Percentiles rank a stretch among this genome's conserved stretches.
Conservation (phyloP, 64 coral and sea anemone species). For the Porites australiensis region DNA sequence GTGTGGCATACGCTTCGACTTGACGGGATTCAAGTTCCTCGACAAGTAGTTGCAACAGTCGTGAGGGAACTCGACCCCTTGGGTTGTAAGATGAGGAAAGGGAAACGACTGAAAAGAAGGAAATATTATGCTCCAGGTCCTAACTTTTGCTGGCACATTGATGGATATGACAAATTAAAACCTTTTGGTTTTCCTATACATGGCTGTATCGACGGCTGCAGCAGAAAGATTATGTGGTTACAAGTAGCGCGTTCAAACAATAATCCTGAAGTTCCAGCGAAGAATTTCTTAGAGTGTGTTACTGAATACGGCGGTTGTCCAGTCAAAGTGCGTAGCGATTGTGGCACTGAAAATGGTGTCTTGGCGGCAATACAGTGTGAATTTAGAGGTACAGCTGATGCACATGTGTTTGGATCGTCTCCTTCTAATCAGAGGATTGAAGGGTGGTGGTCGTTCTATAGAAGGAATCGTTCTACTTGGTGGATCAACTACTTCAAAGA, state of each 20-base stretch:
- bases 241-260: conserved; percentile 42
- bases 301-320: conserved; percentile 41
- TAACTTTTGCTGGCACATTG: conserved; percentile 12
- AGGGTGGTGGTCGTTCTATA: conserved; percentile 45
- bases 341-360: conserved; percentile 49
- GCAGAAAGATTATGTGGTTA: conserved; percentile 44
- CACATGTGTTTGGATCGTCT: conserved; percentile 44
- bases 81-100: conserved; percentile 46
- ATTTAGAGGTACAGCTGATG: conserved; percentile 28
- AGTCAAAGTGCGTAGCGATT: conserved; percentile 44
- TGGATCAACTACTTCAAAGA: conserved; percentile 35
- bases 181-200: conserved; percentile 26
- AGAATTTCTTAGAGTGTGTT: conserved; percentile 12
- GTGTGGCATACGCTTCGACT: conserved; percentile 56
- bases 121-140: conserved; percentile 21
- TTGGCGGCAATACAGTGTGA: conserved; percentile 41
- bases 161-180: conserved; percentile 36
- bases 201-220: conserved; percentile 30
- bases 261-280: conserved; percentile 29
- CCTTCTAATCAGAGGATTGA: conserved; percentile 45
- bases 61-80: conserved; percentile 51
- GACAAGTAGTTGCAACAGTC: conserved; percentile 40
- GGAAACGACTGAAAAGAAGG: conserved; percentile 37
- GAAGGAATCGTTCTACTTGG: conserved; percentile 37
- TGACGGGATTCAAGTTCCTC: conserved; percentile 58